phyloP scores from a whole-genome alignment of 2,797 vertebrate species.

The Megalops cyprinoides region DNA sequence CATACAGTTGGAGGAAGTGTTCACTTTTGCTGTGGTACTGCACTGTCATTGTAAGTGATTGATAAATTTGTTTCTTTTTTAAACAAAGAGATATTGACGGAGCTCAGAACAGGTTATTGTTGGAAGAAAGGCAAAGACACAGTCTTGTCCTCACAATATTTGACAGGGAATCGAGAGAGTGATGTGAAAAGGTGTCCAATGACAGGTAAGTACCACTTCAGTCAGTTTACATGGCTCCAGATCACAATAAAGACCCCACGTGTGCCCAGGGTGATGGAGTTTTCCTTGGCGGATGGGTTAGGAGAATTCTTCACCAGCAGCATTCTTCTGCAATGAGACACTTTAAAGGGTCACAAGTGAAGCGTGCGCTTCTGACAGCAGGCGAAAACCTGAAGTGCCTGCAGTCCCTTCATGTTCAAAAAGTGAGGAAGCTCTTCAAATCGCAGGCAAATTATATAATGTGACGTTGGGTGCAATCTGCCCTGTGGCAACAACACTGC shows the following conservation, averaged over 20 bases:
- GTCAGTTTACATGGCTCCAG: background rate
- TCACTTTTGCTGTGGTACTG: too few relatives aligned
- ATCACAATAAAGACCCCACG: background rate
- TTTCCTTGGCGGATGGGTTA: background rate
- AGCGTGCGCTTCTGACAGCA: conserved; percentile 25
- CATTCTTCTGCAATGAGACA: background rate
- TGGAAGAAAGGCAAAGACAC: too few relatives aligned
- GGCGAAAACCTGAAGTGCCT: conserved; percentile 24
- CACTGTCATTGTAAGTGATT: too few relatives aligned
- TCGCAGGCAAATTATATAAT: too few relatives aligned
- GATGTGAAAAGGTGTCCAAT: too few relatives aligned
- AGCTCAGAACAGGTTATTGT: too few relatives aligned
- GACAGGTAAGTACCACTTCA: background rate
- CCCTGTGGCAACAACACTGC: background rate
- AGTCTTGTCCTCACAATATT: too few relatives aligned
- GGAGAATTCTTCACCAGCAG: conserved; percentile 14
- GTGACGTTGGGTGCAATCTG: background rate
- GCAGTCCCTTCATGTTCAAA: conserved; percentile 13
- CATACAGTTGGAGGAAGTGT: too few relatives aligned
- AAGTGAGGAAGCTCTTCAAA: conserved; percentile 18
- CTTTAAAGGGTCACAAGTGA: conserved; percentile 11
- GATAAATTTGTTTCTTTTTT: too few relatives aligned
- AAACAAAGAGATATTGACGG: too few relatives aligned
- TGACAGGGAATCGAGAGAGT: too few relatives aligned
- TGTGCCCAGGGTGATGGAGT: background rate